Evolutionary conservation across 2,113 vertebrate genomes (phyloP), one percentile per base, ranked within the genome.

Genomic region (Willisornis vidua): DNA sequence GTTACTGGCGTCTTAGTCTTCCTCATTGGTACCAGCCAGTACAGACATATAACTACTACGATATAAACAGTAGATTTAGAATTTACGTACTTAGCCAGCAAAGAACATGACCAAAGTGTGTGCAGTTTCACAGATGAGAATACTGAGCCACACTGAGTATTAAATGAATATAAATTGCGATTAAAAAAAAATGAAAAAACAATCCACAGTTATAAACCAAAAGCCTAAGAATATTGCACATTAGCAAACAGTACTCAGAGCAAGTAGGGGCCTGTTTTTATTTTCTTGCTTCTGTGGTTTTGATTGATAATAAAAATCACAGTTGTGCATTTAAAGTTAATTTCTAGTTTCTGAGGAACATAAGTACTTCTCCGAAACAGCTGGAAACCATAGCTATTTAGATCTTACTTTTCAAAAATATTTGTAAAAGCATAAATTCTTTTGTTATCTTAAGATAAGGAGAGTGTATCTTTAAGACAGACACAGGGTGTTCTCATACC

Each of bases 381-480:
- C 13, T 88, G 35, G 35, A 77, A 26, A 70, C 51, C 2, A 0
- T 46, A 57, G 25, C 48, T 94, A 65, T 83, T n/a, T 59, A 77
- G 55, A 57, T 59, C 85, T 92, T 93, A 52, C 75, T 81, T 93
- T 91, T 86, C 46, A 95, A 71, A 95, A 73, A 45, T 63, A 62
- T 70, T 86, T 95, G 79, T 88, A 52, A 83, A 74, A 90, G 48
- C 45, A 29, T 81, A 10, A 93, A 86, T 48, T 68, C 35, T 58
- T 94, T 87, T 82, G 67, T 73, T 94, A 91, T 92, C 82, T 95
- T 77, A 48, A 91, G 93, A 95, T 97, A 92, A 88, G 77, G 28
- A 80, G 79, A 88, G 75, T 81, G 86, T 93, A 66, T 93, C 73
- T 92, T 84, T 48, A 41, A 59, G 52, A 74, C 6, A 2, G 19